Conservation (phyloP, 2,113 vertebrate species). For the Danio rerio region GRCz12tu NC_133200.1:8948501-8949000, state of each 20-base stretch:
- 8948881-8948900: too few species aligned
- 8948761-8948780: constrained; percentile 29
- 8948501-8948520: constrained; percentile 75
- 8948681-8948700: constrained; percentile 21
- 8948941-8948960: neutral
- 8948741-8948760: constrained; percentile 12
- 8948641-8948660: constrained; percentile 48
- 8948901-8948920: too few species aligned
- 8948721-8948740: neutral
- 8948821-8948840: too few species aligned
- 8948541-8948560: constrained; percentile 62
- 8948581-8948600: too few species aligned
- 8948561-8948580: neutral
- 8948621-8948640: neutral
- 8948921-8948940: neutral
- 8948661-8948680: constrained; percentile 17
- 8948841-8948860: too few species aligned
- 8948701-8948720: neutral
- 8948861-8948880: neutral
- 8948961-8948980: neutral
- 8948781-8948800: constrained; percentile 49
- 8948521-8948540: too few species aligned
- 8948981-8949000: neutral
- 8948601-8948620: too few species aligned
- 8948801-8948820: neutral